phyloP scores from a whole-genome alignment of 2,113 vertebrate genomes.

The Myotis lucifugus region DNA sequence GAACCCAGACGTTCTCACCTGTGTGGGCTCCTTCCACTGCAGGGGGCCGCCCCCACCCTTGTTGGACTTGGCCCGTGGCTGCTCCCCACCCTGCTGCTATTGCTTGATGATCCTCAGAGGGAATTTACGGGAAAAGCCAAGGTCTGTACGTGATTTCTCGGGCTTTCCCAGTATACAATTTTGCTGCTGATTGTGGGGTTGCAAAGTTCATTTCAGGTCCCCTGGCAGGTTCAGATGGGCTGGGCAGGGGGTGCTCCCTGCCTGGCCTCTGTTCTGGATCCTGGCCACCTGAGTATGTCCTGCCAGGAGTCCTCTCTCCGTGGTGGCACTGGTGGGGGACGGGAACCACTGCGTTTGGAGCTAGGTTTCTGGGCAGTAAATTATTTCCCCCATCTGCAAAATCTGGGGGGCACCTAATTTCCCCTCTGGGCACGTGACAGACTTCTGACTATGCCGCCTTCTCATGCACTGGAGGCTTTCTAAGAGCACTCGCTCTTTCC shows the following conservation, averaged over 20 bases:
- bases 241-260: neutral
- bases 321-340: neutral
- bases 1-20: neutral
- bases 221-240: neutral
- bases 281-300: neutral
- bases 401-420: neutral
- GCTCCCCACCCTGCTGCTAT: neutral
- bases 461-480: neutral
- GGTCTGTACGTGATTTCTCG: neutral
- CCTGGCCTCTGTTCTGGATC: neutral
- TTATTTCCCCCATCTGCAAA: neutral
- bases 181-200: neutral
- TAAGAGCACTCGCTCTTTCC: neutral
- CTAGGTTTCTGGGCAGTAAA: neutral
- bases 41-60: no score
- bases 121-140: conserved; percentile 19
- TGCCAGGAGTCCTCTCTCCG: neutral
- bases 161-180: conserved; percentile 60
- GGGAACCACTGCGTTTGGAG: neutral
- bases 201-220: neutral
- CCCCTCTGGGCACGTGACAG: neutral
- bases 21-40: neutral
- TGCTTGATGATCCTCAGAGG: neutral
- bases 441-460: neutral
- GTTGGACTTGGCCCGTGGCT: neutral